Base-by-base conservation (phyloP, 2,888 invertebrate species). In the Mechanitis mazaeus region DNA sequence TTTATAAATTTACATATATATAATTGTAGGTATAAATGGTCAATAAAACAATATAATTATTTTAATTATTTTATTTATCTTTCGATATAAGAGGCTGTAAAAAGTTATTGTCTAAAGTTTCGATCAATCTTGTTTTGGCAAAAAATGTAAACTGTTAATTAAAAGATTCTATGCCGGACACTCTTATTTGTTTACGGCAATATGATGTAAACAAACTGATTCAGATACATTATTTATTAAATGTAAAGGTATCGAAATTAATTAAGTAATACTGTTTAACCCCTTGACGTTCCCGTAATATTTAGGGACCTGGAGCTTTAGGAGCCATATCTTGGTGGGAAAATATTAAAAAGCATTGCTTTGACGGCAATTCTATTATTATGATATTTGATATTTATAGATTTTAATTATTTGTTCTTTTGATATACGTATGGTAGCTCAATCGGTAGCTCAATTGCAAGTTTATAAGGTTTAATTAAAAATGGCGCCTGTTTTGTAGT, bases 61-160 rank as follows among this genome's bases (percentile, higher is more conserved):
- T 79, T 82, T 81, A 78, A 84, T 85, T 79, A 78, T 82, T 79
- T 87, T 80, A 83, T 84, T 86, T 81, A 84, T 83, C 84, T 83
- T 81, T 87, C 82, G 85, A 85, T 88, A 85, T 79, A 87, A 83
- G 84, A 85, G 83, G 81, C 80, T 87, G 87, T 85, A 87, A 85
- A 86, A 85, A 83, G 83, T 87, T 88, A 89, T 88, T 88, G 87
- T 89, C 87, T 84, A 85, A 83, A 80, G 79, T 86, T 86, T 81
- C 82, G 71, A 78, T 83, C 79, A 81, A 83, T 84, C 77, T 80
- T 80, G 71, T 76, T 81, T 83, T 81, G 73, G 75, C 78, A 72
- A 72, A 75, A 77, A 78, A 78, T 76, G 67, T 76, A 77, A 73
- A 74, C 75, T 71, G 74, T 72, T 72, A 69, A 64, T 71, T 76